Evolutionary conservation across 2,113 vertebrate genomes (phyloP).

Genomic region (Sapayoa aenigma): DNA sequence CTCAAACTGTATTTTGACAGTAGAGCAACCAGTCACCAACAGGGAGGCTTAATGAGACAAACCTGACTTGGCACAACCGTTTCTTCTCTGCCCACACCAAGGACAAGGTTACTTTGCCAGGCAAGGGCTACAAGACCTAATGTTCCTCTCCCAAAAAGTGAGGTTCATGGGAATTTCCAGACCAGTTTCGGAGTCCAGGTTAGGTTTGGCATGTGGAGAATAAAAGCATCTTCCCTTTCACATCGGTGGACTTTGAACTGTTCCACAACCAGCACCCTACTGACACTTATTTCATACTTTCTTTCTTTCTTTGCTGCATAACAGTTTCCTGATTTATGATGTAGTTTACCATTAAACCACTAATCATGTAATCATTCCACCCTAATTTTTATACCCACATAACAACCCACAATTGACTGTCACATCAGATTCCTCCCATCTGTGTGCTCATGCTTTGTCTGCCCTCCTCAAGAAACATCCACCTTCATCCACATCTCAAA

Average conservation of each 20-base stretch:
- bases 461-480: not conserved
- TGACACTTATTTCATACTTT: not conserved
- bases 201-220: not conserved
- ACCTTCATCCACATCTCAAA: not conserved
- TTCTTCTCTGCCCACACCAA: not conserved
- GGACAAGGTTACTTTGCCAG: not conserved
- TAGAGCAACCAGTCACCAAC: not conserved
- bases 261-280: not conserved
- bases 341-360: not conserved
- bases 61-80: not conserved
- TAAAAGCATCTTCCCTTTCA: not conserved
- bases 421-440: not conserved
- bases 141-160: not conserved
- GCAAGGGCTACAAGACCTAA: not conserved
- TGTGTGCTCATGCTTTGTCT: not conserved
- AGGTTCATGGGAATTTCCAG: not conserved
- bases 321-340: not conserved
- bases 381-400: not conserved
- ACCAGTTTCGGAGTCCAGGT: not conserved
- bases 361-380: not conserved
- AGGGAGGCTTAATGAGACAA: not conserved
- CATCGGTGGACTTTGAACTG: not conserved
- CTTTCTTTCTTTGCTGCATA: not conserved
- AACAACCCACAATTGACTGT: not conserved
- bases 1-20: conserved; percentile 7